Base-by-base conservation (phyloP, 2,113 vertebrate genomes). In the Peromyscus leucopus region DNA sequence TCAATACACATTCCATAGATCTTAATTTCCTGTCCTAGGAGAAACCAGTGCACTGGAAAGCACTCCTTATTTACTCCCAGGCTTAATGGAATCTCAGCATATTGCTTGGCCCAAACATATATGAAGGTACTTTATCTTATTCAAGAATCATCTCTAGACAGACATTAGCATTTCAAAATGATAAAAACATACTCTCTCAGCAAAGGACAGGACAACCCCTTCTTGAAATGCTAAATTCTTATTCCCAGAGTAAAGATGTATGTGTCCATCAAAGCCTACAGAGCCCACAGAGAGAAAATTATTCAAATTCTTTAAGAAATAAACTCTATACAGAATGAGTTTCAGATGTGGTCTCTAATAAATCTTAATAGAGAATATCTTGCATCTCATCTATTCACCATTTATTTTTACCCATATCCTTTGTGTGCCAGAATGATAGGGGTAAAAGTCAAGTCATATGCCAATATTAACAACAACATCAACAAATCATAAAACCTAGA, bases 81-180 rank as follows among this genome's bases (percentile, higher is more conserved):
- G 84, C 1, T 85, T 93, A 75, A 72, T 39, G 42, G n/a, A 79
- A 7, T 67, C 89, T 79, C 63, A 86, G 42, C 31, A 78, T 83
- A 89, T 75, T 51, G 5, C 42, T 76, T 84, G 90, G 19, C 39
- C 36, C 65, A 24, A 15, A 92, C 21, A 4, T 91, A 91, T 36
- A 82, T 46, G 57, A 79, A 90, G 48, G 36, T 72, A 71, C 7
- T 96, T 96, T 89, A 94, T 93, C 84, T 87, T 80, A 78, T 48
- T 93, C 42, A 95, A 4, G 93, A 96, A 93, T 75, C 80, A 39
- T 86, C 85, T 93, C 33, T 48, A 94, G 71, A 92, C 55, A 95
- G 48, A 95, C 91, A 67, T 93, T 82, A 91, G 71, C 72, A 93
- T 93, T 94, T 96, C 83, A 59, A 80, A 94, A 90, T n/a, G 82